phyloP scores from a whole-genome alignment of 2,888 invertebrate species.

The Alloplasta piceator region DNA sequence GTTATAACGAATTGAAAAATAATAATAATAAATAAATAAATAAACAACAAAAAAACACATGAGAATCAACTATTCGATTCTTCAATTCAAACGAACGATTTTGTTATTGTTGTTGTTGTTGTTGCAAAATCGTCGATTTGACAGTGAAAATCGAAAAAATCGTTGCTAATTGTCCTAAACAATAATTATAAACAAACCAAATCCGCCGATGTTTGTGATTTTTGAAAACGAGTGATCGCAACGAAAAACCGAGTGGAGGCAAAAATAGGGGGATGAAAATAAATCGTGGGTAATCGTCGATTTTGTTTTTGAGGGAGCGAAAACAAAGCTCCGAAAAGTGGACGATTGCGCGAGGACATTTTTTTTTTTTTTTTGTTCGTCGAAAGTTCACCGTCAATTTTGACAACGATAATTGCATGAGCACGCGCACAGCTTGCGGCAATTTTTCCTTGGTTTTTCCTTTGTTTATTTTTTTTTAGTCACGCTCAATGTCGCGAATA shows the following conservation, averaged over 20 bases:
- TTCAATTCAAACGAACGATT: background rate
- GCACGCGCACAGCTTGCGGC: slow-evolving; percentile 1
- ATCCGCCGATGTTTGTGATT: too few species aligned
- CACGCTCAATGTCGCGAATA: slow-evolving; percentile 36
- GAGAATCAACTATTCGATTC: background rate
- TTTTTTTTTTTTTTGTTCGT: slow-evolving; percentile 12
- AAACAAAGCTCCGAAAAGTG: too few species aligned
- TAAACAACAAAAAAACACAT: background rate
- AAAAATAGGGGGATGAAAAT: too few species aligned
- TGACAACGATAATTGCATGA: slow-evolving; percentile 11
- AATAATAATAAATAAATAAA: background rate
- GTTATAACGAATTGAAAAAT: background rate
- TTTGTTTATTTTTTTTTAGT: background rate
- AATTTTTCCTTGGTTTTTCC: background rate
- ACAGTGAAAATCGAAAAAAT: too few species aligned
- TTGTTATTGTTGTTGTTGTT: slow-evolving; percentile 1
- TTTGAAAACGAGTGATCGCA: too few species aligned
- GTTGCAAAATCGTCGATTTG: background rate
- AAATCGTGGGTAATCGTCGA: too few species aligned
- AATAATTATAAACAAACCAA: background rate
- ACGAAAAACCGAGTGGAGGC: too few species aligned
- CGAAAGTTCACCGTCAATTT: background rate
- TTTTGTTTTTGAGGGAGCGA: too few species aligned
- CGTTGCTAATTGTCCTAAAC: background rate
- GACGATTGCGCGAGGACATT: background rate